phyloP scores from a whole-genome alignment of 92 coral and sea anemone genomes.

The Epizoanthus stellaris region DNA sequence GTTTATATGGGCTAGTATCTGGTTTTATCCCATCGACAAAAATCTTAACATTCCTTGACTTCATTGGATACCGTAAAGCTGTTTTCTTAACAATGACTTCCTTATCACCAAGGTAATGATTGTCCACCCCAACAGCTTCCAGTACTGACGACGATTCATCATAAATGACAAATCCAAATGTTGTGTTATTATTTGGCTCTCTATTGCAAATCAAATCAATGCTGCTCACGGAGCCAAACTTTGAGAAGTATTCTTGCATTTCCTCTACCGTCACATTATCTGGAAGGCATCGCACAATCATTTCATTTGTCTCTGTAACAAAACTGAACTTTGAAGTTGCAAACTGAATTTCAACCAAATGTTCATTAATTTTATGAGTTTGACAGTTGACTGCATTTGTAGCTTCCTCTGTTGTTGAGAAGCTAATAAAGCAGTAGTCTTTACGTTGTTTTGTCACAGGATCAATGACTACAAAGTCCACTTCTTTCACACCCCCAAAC shows the following conservation, averaged over 20 bases:
- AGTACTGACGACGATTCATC: neutral
- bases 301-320: conserved; percentile 18
- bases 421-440: conserved; percentile 33
- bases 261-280: conserved; percentile 17
- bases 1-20: conserved; percentile 31
- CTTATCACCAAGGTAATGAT: conserved; percentile 32
- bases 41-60: conserved; percentile 43
- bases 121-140: neutral
- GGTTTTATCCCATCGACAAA: conserved; percentile 55
- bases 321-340: conserved; percentile 29
- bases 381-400: conserved; percentile 24
- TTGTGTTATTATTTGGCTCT: conserved; percentile 16
- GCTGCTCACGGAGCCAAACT: conserved; percentile 7
- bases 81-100: conserved; percentile 55
- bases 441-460: conserved; percentile 34
- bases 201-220: conserved; percentile 37
- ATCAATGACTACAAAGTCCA: conserved; percentile 35
- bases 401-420: conserved; percentile 7
- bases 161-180: conserved; percentile 32
- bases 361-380: conserved; percentile 3
- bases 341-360: conserved; percentile 17
- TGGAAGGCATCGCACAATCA: conserved; percentile 24
- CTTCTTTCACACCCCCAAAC: conserved; percentile 11
- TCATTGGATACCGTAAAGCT: conserved; percentile 49
- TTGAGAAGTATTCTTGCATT: conserved; percentile 30